Percentiles rank a stretch among this genome's conserved stretches.
Conservation (phyloP, 2,888 invertebrate species). For the Euspilapteryx auroguttella region DNA sequence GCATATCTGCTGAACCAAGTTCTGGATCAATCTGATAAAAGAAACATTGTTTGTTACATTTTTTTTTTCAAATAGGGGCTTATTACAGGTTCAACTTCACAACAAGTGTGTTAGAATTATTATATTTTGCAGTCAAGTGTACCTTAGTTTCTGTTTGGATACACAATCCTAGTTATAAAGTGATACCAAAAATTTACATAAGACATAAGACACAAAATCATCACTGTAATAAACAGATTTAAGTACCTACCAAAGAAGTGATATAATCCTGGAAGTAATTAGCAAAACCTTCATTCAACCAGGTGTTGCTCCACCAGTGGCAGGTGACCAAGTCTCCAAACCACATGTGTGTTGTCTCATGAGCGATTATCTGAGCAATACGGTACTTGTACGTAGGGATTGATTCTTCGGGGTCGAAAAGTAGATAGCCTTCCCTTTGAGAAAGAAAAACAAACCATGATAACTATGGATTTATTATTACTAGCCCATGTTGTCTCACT, state of each 20-base stretch:
- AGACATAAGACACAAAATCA: background rate
- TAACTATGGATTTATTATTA: too few species aligned
- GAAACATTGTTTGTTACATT: background rate
- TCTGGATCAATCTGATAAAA: conserved; percentile 56
- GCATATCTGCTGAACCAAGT: conserved; percentile 66
- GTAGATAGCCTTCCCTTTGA: conserved; percentile 33
- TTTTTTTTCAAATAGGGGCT: background rate
- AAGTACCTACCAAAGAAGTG: conserved; percentile 17
- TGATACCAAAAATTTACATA: background rate
- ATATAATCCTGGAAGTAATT: conserved; percentile 74
- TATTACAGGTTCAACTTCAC: background rate
- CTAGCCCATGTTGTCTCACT: too few species aligned
- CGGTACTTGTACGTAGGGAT: conserved; percentile 50
- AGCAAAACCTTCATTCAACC: conserved; percentile 74
- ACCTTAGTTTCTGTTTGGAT: background rate
- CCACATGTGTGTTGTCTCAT: conserved; percentile 85
- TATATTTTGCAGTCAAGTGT: too few species aligned
- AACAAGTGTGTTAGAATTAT: too few species aligned
- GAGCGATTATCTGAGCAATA: conserved; percentile 65
- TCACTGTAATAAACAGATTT: background rate
- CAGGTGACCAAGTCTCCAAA: conserved; percentile 78
- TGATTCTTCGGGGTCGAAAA: conserved; percentile 45
- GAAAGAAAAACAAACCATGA: background rate
- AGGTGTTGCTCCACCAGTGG: conserved; percentile 76
- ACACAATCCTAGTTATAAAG: background rate